These are phyloP conservation scores for Hylyphantes graminicola DNA, from an alignment of 1,140 invertebrate species.

Conservation along the genomic window DNA sequence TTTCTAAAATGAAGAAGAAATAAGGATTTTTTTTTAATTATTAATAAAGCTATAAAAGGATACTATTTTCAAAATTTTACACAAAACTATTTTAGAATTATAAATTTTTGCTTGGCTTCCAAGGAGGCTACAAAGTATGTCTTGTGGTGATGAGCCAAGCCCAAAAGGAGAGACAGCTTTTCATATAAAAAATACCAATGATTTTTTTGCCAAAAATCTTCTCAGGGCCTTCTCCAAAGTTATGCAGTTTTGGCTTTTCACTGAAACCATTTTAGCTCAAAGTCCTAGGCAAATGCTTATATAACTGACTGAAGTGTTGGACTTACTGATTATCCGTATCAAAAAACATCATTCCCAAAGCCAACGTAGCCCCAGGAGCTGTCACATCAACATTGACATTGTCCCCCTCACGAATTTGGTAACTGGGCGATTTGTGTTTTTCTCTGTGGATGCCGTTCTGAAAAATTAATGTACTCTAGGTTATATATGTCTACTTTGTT, in stretches of 20 bases:
- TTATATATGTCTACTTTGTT: no score
- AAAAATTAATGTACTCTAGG: constrained; percentile 31
- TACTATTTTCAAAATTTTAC: no score
- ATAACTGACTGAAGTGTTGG: background rate
- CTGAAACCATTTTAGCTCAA: no score
- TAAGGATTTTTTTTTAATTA: no score
- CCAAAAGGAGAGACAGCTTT: no score
- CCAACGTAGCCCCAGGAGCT: constrained; percentile 92
- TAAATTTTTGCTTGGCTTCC: background rate
- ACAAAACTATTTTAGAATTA: background rate
- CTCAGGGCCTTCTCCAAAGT: no score
- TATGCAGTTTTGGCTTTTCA: no score
- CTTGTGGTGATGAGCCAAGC: no score
- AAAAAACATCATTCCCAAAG: constrained; percentile 93
- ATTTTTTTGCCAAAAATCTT: background rate
- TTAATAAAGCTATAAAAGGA: no score
- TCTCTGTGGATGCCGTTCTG: constrained; percentile 79
- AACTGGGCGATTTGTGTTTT: constrained; percentile 83
- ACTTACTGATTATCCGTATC: constrained; percentile 78
- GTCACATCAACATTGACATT: constrained; percentile 96
- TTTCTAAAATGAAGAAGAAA: no score
- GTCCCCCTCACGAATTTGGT: constrained; percentile 90
- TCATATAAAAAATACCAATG: background rate
- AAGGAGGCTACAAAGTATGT: no score
- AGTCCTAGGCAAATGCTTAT: no score